These are phyloP conservation scores for Dreissena rostriformis DNA, from an alignment of 1,140 invertebrate species.

Conservation along the genomic window DNA sequence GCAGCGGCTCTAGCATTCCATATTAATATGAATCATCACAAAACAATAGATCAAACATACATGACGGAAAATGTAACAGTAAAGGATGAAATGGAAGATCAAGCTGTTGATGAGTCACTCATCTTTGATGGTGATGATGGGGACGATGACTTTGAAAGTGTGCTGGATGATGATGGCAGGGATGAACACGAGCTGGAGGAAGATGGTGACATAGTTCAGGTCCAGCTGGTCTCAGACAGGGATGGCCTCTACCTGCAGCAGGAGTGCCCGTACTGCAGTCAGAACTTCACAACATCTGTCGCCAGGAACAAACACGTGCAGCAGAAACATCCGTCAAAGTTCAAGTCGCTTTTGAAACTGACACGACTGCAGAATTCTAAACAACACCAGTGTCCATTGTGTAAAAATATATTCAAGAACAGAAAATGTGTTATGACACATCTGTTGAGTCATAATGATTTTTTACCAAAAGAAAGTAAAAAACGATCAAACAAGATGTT, in stretches of 20 bases:
- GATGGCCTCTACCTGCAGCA: neutral
- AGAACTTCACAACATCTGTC: neutral
- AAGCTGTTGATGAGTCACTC: neutral
- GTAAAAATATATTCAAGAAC: conserved; percentile 24
- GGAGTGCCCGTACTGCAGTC: conserved; percentile 27
- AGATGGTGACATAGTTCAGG: conserved; percentile 19
- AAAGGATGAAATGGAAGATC: neutral
- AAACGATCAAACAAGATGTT: no score
- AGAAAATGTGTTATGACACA: conserved; percentile 23
- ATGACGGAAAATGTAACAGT: neutral
- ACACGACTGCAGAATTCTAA: conserved; percentile 6
- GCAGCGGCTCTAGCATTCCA: conserved; percentile 38
- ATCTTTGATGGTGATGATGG: neutral
- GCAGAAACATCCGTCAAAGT: conserved; percentile 15
- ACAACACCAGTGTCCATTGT: conserved; percentile 16
- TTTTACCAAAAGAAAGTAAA: neutral
- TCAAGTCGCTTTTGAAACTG: neutral
- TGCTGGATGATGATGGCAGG: neutral
- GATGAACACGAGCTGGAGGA: neutral
- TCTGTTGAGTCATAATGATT: neutral
- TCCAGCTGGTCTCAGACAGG: neutral
- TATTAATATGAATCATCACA: conserved; percentile 38
- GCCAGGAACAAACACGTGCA: neutral
- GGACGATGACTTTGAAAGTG: conserved; percentile 23
- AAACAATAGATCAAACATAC: conserved; percentile 3